A percentile compares a stretch with the other conserved stretches of the same genome.
These are phyloP conservation scores for Scaptomyza hsui DNA, from an alignment of 1,140 invertebrate genomes.

Conservation along the genomic window DNA sequence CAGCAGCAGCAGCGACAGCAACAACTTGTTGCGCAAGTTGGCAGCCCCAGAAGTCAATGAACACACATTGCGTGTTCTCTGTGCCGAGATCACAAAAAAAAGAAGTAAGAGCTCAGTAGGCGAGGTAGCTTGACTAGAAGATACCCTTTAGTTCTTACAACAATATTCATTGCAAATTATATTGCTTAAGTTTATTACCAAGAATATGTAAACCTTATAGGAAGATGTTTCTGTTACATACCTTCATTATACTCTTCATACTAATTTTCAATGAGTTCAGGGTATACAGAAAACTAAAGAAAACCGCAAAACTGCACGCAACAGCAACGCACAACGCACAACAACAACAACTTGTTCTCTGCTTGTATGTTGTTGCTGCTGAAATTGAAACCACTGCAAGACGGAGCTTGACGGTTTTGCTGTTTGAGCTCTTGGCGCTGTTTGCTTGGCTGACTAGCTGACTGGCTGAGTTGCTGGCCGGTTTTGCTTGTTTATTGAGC, in stretches of 20 bases:
- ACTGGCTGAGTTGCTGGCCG: conserved; percentile 41
- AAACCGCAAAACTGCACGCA: conserved; percentile 59
- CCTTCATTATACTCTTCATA: no score
- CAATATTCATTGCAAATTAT: no score
- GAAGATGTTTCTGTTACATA: no score
- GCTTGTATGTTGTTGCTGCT: conserved; percentile 15
- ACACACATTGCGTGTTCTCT: conserved; percentile 78
- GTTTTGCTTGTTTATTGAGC: conserved; percentile 65
- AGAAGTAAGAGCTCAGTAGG: neutral
- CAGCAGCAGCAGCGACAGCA: conserved; percentile 50
- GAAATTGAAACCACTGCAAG: conserved; percentile 68
- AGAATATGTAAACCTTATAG: no score
- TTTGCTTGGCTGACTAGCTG: conserved; percentile 38
- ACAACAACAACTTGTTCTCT: conserved; percentile 65
- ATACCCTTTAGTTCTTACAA: no score
- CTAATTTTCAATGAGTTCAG: no score
- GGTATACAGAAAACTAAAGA: neutral
- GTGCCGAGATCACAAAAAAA: neutral
- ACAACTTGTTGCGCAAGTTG: conserved; percentile 73
- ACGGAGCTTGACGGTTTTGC: conserved; percentile 45
- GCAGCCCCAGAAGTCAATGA: conserved; percentile 73
- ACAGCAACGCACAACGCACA: conserved; percentile 44
- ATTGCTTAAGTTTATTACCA: no score
- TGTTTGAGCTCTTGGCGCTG: conserved; percentile 16
- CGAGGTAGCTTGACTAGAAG: no score